Evolutionary conservation across 2,797 vertebrate species (phyloP).

Genomic region (Mormyrops attenuatus): DNA sequence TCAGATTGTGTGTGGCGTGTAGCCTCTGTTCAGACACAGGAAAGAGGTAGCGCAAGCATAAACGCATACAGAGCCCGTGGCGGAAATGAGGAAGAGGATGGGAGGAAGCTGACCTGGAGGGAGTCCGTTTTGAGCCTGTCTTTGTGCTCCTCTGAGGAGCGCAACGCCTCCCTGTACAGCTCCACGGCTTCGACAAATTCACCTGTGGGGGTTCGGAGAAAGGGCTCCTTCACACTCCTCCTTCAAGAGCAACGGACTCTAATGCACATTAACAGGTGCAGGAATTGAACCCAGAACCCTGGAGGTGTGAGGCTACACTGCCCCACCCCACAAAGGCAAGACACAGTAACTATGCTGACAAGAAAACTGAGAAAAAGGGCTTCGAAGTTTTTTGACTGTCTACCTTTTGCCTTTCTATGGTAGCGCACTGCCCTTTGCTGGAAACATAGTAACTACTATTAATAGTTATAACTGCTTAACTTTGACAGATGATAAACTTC

Average conservation of each 20-base stretch:
- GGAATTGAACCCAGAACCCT: background rate
- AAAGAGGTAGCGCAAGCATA: background rate
- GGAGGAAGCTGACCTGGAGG: conserved; percentile 71
- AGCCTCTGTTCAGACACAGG: conserved; percentile 70
- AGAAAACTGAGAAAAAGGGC: background rate
- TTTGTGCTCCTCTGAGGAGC: conserved; percentile 97
- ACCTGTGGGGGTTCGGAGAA: conserved; percentile 54
- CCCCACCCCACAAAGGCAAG: background rate
- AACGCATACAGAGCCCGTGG: background rate
- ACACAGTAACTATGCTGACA: background rate
- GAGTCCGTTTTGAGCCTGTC: conserved; percentile 92
- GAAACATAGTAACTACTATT: background rate
- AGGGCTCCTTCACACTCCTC: background rate
- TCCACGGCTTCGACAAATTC: conserved; percentile 79
- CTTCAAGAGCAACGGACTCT: background rate
- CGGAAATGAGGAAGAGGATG: background rate
- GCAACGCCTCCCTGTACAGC: conserved; percentile 91
- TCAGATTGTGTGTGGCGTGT: conserved; percentile 95
- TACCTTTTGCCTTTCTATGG: background rate
- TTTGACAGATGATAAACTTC: background rate
- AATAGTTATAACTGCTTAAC: background rate
- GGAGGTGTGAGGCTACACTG: background rate
- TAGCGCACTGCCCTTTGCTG: background rate
- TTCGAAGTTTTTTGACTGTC: background rate
- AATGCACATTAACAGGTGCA: background rate